These are phyloP conservation scores for Drosophila testacea DNA, from an alignment of 2,888 invertebrate species.

Conservation along the genomic window DNA sequence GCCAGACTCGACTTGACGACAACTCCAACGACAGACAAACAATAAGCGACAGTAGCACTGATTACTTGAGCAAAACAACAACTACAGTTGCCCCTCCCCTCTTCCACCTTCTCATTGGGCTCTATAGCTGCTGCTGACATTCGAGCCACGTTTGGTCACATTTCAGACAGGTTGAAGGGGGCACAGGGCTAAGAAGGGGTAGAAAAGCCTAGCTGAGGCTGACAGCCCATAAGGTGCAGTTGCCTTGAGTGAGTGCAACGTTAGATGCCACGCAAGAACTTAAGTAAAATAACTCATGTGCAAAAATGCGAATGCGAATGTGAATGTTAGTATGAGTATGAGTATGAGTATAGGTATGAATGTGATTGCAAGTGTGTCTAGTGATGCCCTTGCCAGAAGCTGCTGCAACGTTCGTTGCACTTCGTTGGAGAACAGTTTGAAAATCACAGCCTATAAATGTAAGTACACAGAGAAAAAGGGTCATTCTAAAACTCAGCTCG, in stretches of 20 bases:
- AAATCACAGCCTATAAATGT: slow-evolving; percentile 43
- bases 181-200: not conserved
- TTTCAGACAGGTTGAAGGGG: slow-evolving; percentile 63
- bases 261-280: slow-evolving; percentile 74
- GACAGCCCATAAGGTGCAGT: slow-evolving; percentile 74
- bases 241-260: slow-evolving; percentile 76
- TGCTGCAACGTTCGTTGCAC: slow-evolving; percentile 73
- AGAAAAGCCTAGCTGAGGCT: slow-evolving; percentile 40
- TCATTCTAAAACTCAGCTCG: too few species aligned
- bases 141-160: slow-evolving; percentile 77
- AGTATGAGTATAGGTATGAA: slow-evolving; percentile 13
- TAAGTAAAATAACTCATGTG: slow-evolving; percentile 80
- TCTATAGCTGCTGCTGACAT: slow-evolving; percentile 70
- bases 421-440: slow-evolving; percentile 74
- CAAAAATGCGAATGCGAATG: slow-evolving; percentile 46
- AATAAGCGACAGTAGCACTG: slow-evolving; percentile 77
- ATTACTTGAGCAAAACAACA: slow-evolving; percentile 74
- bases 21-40: slow-evolving; percentile 67
- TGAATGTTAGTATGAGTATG: slow-evolving; percentile 30
- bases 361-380: slow-evolving; percentile 52
- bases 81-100: slow-evolving; percentile 24
- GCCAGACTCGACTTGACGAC: slow-evolving; percentile 41
- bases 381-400: slow-evolving; percentile 69
- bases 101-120: not conserved
- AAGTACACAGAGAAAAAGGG: not conserved